Evolutionary conservation across 2,888 invertebrate species (phyloP), one percentile per base, ranked within the genome.

Genomic region (Sarcophaga carnaria): DNA sequence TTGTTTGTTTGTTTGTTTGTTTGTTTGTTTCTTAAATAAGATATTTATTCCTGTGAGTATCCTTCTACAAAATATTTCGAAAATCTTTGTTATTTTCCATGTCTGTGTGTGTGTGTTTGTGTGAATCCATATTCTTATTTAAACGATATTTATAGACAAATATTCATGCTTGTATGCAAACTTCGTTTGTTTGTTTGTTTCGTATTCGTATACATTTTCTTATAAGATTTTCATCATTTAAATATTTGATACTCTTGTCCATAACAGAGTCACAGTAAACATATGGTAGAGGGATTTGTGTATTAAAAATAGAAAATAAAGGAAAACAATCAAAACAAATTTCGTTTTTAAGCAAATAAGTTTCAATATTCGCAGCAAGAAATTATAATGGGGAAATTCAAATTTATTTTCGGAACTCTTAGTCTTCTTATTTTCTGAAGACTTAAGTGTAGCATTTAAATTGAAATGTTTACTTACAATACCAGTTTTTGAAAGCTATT

Each of bases 1-100:
- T 80, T 37, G 80, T 80, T 70, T 70, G 20, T 62, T 82, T 64
- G 37, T 76, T 70, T 64, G 17, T 17, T 54, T 1, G 20, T 62
- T 82, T 64, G 37, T 76, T 70, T 64, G 17, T 17, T 54, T 1
- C 54, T 17, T 17, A 54, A 54, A 54, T 17, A 54, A 54, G 54
- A 14, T 54, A 54, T 14, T 54, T 17, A 14, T 4, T 54, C 17
- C 54, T 54, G 14, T 54, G 17, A 12, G 17, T 54, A 17, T 54
- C 17, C 14, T 54, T 54, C 14, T 54, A 37, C 37, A 12, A 17
- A 54, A 54, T 54, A 54, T 54, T 54, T 54, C 12, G 54, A 17
- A 54, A 54, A 54, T 54, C 54, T 54, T 17, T 54, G 49, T 49
- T 49, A 49, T 49, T 49, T 49, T 14, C 14, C n/a, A n/a, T 12